Conservation (phyloP, 2,797 vertebrate species). For the Parauchenoglanis ngamensis region DNA sequence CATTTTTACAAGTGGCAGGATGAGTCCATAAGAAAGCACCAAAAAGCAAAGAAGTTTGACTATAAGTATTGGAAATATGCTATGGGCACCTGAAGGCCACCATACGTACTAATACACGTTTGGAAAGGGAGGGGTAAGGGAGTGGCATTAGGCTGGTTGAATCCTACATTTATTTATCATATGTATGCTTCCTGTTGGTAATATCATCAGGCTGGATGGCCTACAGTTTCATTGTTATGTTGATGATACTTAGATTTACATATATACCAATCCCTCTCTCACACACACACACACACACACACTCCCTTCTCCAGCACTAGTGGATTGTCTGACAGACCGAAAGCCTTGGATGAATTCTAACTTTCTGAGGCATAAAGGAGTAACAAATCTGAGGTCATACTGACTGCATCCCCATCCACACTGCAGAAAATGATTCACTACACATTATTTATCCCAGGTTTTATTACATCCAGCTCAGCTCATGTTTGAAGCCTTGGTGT, state of each 20-base stretch:
- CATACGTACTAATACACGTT: no score
- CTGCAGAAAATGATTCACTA: not conserved
- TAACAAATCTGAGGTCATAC: not conserved
- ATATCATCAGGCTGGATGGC: not conserved
- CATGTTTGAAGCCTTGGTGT: not conserved
- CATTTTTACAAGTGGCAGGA: no score
- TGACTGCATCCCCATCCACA: not conserved
- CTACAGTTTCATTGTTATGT: not conserved
- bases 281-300: not conserved
- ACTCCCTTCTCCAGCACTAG: not conserved
- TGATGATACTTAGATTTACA: constrained; percentile 9
- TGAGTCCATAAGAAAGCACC: no score
- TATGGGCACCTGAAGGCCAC: no score
- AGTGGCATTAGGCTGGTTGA: no score
- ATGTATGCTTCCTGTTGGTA: not conserved
- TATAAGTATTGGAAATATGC: no score
- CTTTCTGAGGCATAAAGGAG: not conserved
- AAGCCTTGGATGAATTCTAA: not conserved
- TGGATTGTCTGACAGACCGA: not conserved
- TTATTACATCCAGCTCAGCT: not conserved
- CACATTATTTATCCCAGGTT: not conserved
- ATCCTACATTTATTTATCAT: not conserved
- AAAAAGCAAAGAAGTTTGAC: no score
- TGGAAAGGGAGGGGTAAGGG: no score
- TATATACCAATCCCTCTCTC: not conserved